These are phyloP conservation scores for Pyralis farinalis DNA, from an alignment of 2,888 invertebrate species.

Conservation along the genomic window DNA sequence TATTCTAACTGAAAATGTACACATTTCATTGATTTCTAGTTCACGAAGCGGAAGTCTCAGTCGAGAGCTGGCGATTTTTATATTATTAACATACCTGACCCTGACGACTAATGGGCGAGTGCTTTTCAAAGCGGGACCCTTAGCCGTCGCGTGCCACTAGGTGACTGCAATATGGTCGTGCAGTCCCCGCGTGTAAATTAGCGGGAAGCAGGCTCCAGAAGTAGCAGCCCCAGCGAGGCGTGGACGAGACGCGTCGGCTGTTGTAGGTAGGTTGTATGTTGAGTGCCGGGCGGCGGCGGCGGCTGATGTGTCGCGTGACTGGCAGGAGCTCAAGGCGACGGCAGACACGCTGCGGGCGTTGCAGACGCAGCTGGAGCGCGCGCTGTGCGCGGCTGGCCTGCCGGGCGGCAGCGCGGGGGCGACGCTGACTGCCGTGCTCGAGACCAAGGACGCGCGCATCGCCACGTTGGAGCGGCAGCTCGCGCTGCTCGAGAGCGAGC, in stretches of 20 bases:
- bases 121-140: conserved; percentile 4
- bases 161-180: not conserved
- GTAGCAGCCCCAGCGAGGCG: conserved; percentile 48
- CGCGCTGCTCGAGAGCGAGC: conserved; percentile 88
- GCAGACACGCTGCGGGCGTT: conserved; percentile 92
- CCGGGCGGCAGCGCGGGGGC: conserved; percentile 80
- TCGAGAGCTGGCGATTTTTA: conserved; percentile 4
- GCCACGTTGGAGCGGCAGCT: conserved; percentile 93
- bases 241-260: conserved; percentile 39
- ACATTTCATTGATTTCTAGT: conserved; percentile 6
- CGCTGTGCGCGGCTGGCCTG: conserved; percentile 83
- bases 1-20: conserved; percentile 3
- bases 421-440: conserved; percentile 89
- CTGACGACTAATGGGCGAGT: conserved; percentile 8
- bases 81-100: not conserved
- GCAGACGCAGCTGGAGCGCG: conserved; percentile 89
- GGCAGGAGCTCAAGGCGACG: conserved; percentile 91
- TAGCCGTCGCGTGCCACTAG: not conserved
- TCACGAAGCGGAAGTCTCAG: conserved; percentile 3
- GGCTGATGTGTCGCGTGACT: conserved; percentile 60
- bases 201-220: conserved; percentile 17
- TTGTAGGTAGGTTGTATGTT: conserved; percentile 47
- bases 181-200: conserved; percentile 14
- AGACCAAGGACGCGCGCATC: conserved; percentile 93
- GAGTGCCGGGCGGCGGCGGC: conserved; percentile 58